Evolutionary conservation across 2,888 invertebrate species (phyloP), one percentile per base, ranked within the genome.

Genomic region (Mythimna loreyi): DNA sequence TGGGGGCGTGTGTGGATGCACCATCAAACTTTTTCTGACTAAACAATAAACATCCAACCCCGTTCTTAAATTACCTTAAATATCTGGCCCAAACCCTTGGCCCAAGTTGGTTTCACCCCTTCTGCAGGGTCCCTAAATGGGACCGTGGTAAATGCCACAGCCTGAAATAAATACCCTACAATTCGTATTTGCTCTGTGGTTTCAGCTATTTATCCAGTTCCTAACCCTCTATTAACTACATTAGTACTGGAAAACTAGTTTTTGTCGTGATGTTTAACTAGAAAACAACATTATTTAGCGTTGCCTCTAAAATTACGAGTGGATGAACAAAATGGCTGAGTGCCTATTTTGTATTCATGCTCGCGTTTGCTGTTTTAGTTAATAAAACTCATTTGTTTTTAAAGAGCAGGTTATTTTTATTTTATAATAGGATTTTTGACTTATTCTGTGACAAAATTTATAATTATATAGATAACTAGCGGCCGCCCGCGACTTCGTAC

Each of bases 311-410:
- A 70, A 70, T 57, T 33, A 56, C 19, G 23, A 60, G 16, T 25
- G 8, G 19, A 13, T 21, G 19, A n/a, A 52, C 57, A 53, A 65
- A 58, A 64, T 76, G 28, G 43, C 36, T 30, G n/a, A 36, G 52
- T 61, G 28, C 13, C 25, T 70, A 61, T 40, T 76, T 65, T 49
- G 57, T 76, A 64, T 70, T 70, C 64, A 64, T 23, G 19, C 30
- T 52, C 0, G 33, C 19, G 52, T 25, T 23, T 60, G 64, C 21
- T 64, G 30, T 75, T 75, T 75, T 40, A 45, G 21, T 19, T 52
- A 53, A 61, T 47, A 33, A 55, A 52, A 53, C 1, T 16, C 36
- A 25, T 66, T 72, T 66, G 19, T 52, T 72, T 64, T 58, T 36
- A 11, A 63, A 63, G 13, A 40, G 19, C 30, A 43, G 13, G n/a